Evolutionary conservation across 2,888 invertebrate species (phyloP).

Genomic region (Tetramorium bicarinatum): DNA sequence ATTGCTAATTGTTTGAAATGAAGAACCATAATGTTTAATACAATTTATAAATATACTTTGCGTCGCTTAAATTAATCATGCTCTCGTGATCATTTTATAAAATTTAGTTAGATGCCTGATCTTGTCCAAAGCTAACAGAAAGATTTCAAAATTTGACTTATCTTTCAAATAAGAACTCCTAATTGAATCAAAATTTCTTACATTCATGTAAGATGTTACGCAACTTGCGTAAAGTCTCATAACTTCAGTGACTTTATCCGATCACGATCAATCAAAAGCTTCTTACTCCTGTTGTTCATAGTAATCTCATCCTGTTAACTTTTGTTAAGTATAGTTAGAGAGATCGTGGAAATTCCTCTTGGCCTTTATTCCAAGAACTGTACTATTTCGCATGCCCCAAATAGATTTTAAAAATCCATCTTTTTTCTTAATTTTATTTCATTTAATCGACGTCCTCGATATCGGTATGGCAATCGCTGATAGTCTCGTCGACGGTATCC

Average conservation of each 20-base stretch:
- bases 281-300: not conserved
- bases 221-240: not conserved
- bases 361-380: not conserved
- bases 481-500: slow-evolving; percentile 76
- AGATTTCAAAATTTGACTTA: not conserved
- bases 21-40: not conserved
- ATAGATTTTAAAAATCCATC: not conserved
- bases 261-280: not conserved
- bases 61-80: not conserved
- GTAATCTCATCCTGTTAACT: not conserved
- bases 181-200: slow-evolving; percentile 7
- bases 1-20: not conserved
- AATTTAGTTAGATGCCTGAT: not conserved
- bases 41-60: not conserved
- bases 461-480: slow-evolving; percentile 82
- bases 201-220: slow-evolving; percentile 15
- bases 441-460: slow-evolving; percentile 83
- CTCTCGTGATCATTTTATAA: slow-evolving; percentile 3
- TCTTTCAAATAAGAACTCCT: not conserved
- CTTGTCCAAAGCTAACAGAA: not conserved
- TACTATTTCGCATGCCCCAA: not conserved
- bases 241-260: not conserved
- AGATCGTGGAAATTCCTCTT: not conserved
- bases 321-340: not conserved
- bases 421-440: slow-evolving; percentile 9